phyloP scores from a whole-genome alignment of 2,113 vertebrate species.

The Scolopax mira region DNA sequence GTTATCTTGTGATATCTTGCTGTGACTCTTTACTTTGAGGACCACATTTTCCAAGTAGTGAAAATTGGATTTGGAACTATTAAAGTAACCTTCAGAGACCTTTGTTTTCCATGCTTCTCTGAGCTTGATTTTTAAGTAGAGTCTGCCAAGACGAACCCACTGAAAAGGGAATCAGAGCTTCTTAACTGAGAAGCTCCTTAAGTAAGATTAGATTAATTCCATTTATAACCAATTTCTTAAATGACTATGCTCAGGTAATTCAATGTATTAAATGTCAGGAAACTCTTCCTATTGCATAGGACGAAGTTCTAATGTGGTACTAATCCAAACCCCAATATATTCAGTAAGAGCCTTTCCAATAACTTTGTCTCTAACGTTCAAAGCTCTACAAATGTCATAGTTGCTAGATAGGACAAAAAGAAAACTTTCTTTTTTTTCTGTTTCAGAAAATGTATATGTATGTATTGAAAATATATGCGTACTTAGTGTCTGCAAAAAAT shows the following conservation, averaged over 20 bases:
- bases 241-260: background rate
- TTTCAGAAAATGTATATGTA: background rate
- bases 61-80: background rate
- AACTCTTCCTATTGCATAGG: background rate
- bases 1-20: background rate
- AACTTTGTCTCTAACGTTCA: background rate
- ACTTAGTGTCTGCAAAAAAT: background rate
- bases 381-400: background rate
- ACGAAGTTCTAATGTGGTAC: background rate
- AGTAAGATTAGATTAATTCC: constrained; percentile 4
- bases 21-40: background rate
- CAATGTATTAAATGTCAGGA: background rate
- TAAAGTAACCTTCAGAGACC: background rate
- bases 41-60: background rate
- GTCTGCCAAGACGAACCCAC: background rate
- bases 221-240: constrained; percentile 34
- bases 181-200: constrained; percentile 50
- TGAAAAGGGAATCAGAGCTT: background rate
- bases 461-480: background rate
- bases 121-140: background rate
- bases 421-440: background rate
- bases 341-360: background rate
- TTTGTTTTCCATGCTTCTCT: background rate
- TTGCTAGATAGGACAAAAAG: background rate
- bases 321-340: background rate